Conservation (phyloP, 2,888 invertebrate species). For the Suillia variegata region DNA sequence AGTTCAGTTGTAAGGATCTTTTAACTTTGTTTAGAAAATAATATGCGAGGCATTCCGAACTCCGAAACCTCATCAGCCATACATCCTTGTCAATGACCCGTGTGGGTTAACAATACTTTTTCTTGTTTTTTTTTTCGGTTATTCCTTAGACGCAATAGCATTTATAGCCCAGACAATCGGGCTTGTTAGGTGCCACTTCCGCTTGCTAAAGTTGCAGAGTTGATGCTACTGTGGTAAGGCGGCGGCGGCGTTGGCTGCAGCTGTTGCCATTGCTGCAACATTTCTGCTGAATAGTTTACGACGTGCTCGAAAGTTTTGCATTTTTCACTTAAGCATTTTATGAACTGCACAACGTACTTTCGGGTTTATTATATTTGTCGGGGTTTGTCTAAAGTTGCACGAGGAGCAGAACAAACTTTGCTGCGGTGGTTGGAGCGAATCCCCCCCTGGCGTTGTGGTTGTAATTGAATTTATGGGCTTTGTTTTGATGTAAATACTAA, state of each 20-base stretch:
- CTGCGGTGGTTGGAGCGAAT: neutral
- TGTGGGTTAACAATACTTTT: no score
- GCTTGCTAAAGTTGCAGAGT: conserved; percentile 30
- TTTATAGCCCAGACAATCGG: conserved; percentile 29
- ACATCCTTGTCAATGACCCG: no score
- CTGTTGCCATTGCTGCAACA: no score
- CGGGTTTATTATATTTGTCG: conserved; percentile 45
- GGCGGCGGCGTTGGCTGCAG: conserved; percentile 6
- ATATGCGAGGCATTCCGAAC: no score
- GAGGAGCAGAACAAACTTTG: conserved; percentile 21
- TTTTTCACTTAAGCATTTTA: conserved; percentile 52
- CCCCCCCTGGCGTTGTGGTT: no score
- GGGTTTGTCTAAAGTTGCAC: conserved; percentile 22
- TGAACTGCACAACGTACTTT: conserved; percentile 32
- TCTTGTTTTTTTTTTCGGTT: no score
- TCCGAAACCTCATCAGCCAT: no score
- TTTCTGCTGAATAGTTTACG: conserved; percentile 2
- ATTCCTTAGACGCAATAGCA: no score
- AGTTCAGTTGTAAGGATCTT: no score
- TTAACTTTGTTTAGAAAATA: no score
- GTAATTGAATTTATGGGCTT: conserved; percentile 44
- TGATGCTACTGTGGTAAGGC: conserved; percentile 45
- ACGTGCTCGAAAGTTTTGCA: conserved; percentile 44
- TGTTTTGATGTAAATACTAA: neutral
- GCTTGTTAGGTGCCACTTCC: conserved; percentile 51